phyloP scores from a whole-genome alignment of 2,888 invertebrate species.

The Drosophila pseudotalamancana region DNA sequence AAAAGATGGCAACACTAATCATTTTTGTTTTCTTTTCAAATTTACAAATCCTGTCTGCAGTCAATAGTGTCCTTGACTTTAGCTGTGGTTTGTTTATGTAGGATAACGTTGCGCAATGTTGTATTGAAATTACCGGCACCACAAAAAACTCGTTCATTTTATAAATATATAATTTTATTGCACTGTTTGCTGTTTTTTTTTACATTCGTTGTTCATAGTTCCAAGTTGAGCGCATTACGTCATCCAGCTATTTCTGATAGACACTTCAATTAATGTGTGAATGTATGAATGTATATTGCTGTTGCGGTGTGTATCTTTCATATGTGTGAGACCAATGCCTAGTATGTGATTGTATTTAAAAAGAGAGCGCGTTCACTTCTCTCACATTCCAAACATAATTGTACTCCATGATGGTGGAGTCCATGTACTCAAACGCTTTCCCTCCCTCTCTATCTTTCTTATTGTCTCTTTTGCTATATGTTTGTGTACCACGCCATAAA shows the following conservation, averaged over 20 bases:
- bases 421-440: constrained; percentile 1
- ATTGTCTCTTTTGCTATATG: constrained; percentile 27
- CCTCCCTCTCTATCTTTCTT: constrained; percentile 20
- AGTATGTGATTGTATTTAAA: constrained; percentile 40
- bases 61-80: constrained; percentile 70
- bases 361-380: constrained; percentile 37
- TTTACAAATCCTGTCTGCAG: constrained; percentile 36
- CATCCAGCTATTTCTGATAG: constrained; percentile 81
- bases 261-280: constrained; percentile 74
- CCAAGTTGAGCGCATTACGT: constrained; percentile 73
- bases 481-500: constrained; percentile 57
- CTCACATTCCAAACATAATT: constrained; percentile 56
- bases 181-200: not conserved
- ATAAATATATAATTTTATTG: not conserved
- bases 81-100: constrained; percentile 13
- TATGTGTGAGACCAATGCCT: constrained; percentile 20
- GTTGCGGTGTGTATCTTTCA: constrained; percentile 12
- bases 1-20: constrained; percentile 12
- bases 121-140: constrained; percentile 27
- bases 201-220: constrained; percentile 64
- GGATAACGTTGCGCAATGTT: constrained; percentile 22
- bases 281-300: constrained; percentile 5
- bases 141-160: not conserved
- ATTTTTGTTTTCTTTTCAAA: constrained; percentile 22
- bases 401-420: constrained; percentile 12